Conservation (phyloP, 2,888 invertebrate species). For the Lycia hirtaria region DNA sequence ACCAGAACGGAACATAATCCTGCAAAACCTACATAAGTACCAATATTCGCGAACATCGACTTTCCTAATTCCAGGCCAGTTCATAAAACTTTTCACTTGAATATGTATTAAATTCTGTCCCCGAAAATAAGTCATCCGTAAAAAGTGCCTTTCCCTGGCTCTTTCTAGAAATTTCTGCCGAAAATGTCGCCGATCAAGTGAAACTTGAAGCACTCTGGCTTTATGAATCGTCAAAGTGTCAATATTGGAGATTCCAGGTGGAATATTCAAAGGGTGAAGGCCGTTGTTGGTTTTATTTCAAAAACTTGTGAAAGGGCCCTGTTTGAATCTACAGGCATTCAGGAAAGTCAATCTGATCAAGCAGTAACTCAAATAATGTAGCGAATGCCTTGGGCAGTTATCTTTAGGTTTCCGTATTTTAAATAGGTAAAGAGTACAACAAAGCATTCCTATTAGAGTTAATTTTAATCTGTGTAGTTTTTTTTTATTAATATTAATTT, state of each 20-base stretch:
- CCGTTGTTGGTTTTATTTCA: slow-evolving; percentile 18
- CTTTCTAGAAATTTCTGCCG: slow-evolving; percentile 20
- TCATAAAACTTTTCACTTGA: slow-evolving; percentile 20
- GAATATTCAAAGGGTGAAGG: slow-evolving; percentile 34
- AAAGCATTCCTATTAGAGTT: no score
- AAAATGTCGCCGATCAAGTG: slow-evolving; percentile 28
- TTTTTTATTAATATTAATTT: no score
- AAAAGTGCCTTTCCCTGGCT: slow-evolving; percentile 22
- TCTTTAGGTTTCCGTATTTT: no score
- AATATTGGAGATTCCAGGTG: slow-evolving; percentile 33
- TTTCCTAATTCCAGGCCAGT: slow-evolving; percentile 4
- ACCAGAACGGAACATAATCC: neutral
- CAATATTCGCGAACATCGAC: neutral
- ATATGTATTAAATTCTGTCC: slow-evolving; percentile 22
- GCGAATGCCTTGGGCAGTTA: no score
- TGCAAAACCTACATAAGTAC: neutral
- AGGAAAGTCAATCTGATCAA: neutral
- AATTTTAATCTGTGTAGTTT: no score
- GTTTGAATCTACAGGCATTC: slow-evolving; percentile 21
- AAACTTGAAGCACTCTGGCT: slow-evolving; percentile 24
- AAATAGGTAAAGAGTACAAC: no score
- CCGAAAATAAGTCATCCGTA: slow-evolving; percentile 22
- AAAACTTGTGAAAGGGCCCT: slow-evolving; percentile 29
- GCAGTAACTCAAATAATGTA: slow-evolving; percentile 6
- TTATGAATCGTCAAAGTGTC: slow-evolving; percentile 32